Evolutionary conservation across 2,113 vertebrate genomes (phyloP), one percentile per base, ranked within the genome.

Genomic region (Hippocampus abdominalis): DNA sequence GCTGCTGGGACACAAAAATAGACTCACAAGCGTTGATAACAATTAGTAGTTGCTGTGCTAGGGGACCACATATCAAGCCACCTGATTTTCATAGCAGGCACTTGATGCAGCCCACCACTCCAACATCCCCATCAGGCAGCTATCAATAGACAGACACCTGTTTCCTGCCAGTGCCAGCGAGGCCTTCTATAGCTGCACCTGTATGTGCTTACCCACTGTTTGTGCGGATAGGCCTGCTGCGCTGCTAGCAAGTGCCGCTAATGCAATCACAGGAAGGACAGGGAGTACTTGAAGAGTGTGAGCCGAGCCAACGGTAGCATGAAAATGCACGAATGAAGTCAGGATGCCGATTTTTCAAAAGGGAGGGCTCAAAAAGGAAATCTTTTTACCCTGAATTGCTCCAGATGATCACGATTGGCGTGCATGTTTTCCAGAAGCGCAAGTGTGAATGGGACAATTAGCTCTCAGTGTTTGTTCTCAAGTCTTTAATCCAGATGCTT

Each of bases 141-240:
- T 88, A 88, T 90, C 87, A 90, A 89, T 88, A 90, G 89, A 81
- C 76, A 70, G 82, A 78, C 89, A 90, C 89, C 89, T 90, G 89
- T 89, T 90, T 89, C 89, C 89, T 90, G 87, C 87, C 78, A 77
- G 77, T 76, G 84, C 88, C 74, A 75, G 84, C 85, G 25, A 75
- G 74, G 75, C 81, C 82, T 79, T 88, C 75, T 86, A 81, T 87
- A 79, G 87, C 88, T 89, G 87, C 89, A 90, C 87, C 89, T 90
- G 89, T 90, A 79, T 73, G 82, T 86, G 85, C 86, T 90, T 82
- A 84, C 84, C 80, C 85, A 85, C 85, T 82, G 82, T 81, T 84
- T 83, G 75, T 77, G 86, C 80, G 86, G 84, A 88, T 86, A 78
- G 84, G 85, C 77, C 85, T 69, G 87, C 83, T 66, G 81, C 80